Conservation (phyloP, 2,797 vertebrate species). For the Uromys caudimaculatus region DNA sequence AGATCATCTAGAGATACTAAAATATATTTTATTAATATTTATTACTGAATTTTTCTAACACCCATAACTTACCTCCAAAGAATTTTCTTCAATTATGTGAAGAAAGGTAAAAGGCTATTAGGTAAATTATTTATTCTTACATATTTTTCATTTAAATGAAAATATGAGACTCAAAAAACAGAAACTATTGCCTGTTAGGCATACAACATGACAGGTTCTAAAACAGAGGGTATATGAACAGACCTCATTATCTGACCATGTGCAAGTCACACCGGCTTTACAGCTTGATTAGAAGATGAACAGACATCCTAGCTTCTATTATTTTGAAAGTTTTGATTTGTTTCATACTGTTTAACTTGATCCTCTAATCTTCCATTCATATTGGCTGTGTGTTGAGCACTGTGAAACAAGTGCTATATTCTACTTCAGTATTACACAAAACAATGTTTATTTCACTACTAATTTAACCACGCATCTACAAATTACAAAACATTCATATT, state of each 20-base stretch:
- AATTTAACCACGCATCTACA: neutral
- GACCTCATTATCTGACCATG: neutral
- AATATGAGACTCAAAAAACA: conserved; percentile 25
- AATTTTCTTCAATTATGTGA: neutral
- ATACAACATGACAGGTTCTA: neutral
- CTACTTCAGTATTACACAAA: neutral
- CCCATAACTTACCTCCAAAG: neutral
- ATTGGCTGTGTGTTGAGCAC: neutral
- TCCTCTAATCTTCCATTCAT: neutral
- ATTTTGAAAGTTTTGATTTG: neutral
- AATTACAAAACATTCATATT: neutral
- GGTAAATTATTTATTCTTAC: neutral
- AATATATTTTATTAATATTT: neutral
- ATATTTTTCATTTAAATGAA: neutral
- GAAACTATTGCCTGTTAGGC: neutral
- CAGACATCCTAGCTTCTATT: neutral
- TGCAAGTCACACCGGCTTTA: neutral
- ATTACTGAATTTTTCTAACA: neutral
- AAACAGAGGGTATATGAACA: neutral
- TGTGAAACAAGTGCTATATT: neutral
- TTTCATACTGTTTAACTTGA: neutral
- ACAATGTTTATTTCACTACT: neutral
- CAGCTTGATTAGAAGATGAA: neutral
- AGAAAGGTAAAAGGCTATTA: neutral
- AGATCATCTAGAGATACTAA: neutral